phyloP scores from a whole-genome alignment of 2,797 vertebrate genomes.

The Typhlichthys subterraneus region DNA sequence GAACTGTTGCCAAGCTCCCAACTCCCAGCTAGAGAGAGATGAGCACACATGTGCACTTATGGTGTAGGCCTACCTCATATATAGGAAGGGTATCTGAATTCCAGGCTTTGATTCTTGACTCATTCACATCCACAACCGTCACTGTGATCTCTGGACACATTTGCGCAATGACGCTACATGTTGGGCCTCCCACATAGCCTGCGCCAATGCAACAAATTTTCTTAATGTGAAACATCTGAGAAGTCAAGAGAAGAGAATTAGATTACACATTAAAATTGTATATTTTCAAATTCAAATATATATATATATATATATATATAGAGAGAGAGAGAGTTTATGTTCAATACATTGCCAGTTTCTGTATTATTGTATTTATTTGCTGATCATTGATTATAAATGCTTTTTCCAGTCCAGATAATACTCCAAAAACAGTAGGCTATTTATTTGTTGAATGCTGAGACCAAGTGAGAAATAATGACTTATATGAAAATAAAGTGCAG shows the following conservation, averaged over 20 bases:
- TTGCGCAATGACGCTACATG: conserved; percentile 94
- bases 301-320: too few species aligned
- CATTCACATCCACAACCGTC: conserved; percentile 95
- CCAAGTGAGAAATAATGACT: too few species aligned
- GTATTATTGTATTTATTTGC: too few species aligned
- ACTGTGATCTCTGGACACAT: conserved; percentile 94
- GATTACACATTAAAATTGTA: neutral
- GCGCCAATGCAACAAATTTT: conserved; percentile 98
- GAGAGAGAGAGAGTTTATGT: too few species aligned
- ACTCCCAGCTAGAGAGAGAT: neutral
- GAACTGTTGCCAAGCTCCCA: conserved; percentile 19
- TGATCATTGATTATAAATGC: too few species aligned
- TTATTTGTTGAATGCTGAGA: too few species aligned
- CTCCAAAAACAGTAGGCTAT: too few species aligned
- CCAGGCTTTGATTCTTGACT: conserved; percentile 94
- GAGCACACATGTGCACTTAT: neutral
- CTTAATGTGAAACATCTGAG: conserved; percentile 93
- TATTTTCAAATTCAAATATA: neutral
- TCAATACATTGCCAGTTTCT: too few species aligned
- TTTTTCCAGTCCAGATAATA: too few species aligned
- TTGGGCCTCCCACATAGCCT: conserved; percentile 96
- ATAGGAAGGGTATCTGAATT: conserved; percentile 95
- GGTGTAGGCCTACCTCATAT: conserved; percentile 85
- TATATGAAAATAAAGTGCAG: too few species aligned
- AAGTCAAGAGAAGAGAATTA: neutral